These are phyloP conservation scores for Cromileptes altivelis DNA, from an alignment of 2,113 vertebrate genomes.

Conservation along the genomic window DNA sequence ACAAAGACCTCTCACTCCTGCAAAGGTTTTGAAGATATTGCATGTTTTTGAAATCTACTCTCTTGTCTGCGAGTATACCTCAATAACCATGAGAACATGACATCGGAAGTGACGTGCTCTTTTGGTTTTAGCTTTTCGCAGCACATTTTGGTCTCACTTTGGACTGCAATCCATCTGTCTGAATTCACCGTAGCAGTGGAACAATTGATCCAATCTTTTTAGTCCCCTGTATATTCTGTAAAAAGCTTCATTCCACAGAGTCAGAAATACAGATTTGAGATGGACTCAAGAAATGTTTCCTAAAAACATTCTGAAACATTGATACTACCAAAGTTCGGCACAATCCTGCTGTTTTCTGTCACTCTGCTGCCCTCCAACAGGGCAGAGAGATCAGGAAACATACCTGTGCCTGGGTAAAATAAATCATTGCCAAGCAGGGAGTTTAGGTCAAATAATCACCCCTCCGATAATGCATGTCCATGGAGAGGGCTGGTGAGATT, in stretches of 20 bases:
- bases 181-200: conserved; percentile 67
- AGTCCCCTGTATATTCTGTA: conserved; percentile 60
- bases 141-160: conserved; percentile 72
- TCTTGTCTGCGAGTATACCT: conserved; percentile 39
- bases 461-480: conserved; percentile 75
- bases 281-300: conserved; percentile 36
- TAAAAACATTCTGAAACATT: conserved; percentile 18
- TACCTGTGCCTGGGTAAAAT: conserved; percentile 69
- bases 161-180: conserved; percentile 72
- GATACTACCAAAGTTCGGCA: neutral
- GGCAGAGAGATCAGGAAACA: conserved; percentile 45
- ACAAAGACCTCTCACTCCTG: conserved; percentile 39
- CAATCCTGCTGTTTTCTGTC: conserved; percentile 18
- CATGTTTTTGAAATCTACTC: conserved; percentile 55
- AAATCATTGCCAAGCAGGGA: conserved; percentile 76
- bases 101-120: conserved; percentile 73
- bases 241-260: conserved; percentile 50
- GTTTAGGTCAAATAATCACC: conserved; percentile 84
- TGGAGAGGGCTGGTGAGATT: conserved; percentile 70
- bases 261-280: conserved; percentile 48
- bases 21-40: conserved; percentile 50
- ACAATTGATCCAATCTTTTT: conserved; percentile 70
- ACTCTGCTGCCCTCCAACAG: conserved; percentile 35
- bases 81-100: conserved; percentile 63
- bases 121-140: conserved; percentile 75